Evolutionary conservation across 2,113 vertebrate species (phyloP), one percentile per base, ranked within the genome.

Genomic region (Morphnarchus princeps): DNA sequence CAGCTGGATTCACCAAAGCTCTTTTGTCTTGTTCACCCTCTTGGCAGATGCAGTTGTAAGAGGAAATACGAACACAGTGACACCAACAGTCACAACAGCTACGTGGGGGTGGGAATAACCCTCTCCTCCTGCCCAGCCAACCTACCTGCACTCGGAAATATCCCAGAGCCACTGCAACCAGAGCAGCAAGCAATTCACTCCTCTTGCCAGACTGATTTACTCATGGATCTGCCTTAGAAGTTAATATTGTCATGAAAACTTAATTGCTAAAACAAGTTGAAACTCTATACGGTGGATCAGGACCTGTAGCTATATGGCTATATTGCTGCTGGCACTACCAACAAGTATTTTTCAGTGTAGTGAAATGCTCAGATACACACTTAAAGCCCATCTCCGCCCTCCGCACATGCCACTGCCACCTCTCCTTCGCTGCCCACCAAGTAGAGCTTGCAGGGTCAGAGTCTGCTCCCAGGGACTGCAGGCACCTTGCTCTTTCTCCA

Each of bases 91-190:
- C 50, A 61, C 9, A 7, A 2, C 66, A 66, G 43, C 54, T 28
- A 9, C 7, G 0, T 0, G 13, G 36, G 25, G 25, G 10, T 32
- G 24, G 36, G n/a, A 88, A 29, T 0, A 24, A 11, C 26, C 22
- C 42, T 3, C 20, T 9, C 10, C 28, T 42, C 26, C 59, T 69
- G 50, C 55, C 67, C 40, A 52, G 18, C 7, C 50, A 34, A 28
- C 15, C 40, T 38, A 19, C 15, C 2, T 1, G 19, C 1, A 2
- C 52, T 16, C 47, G 19, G 34, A 66, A 50, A 76, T 38, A 38
- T 8, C 62, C 70, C 4, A 1, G 43, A 49, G 61, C 49, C 29
- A 4, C 36, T 10, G 34, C 54, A 65, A 65, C 47, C 34, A 32
- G 17, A 6, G 0, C 3, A 43, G 71, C 42, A 89, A 49, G 71